phyloP scores from a whole-genome alignment of 2,888 invertebrate species.

The Parnassius apollo region DNA sequence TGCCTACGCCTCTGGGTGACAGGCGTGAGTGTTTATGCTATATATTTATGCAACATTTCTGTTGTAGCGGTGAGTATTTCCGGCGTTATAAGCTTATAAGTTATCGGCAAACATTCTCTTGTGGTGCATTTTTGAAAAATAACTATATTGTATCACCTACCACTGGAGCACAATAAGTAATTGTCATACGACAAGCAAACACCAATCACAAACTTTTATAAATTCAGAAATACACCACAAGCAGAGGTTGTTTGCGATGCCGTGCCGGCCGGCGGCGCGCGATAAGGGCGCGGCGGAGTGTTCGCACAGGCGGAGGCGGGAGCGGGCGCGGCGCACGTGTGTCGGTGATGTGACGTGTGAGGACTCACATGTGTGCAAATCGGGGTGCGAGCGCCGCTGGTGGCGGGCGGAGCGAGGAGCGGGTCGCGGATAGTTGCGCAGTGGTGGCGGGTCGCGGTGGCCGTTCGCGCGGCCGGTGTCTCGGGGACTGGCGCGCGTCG shows the following conservation, averaged over 20 bases:
- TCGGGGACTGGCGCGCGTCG: conserved; percentile 76
- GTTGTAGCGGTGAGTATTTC: too few species aligned
- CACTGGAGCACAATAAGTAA: conserved; percentile 22
- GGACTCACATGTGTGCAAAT: conserved; percentile 70
- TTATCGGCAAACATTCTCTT: conserved; percentile 5
- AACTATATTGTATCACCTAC: conserved; percentile 18
- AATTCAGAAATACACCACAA: conserved; percentile 55
- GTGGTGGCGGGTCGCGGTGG: conserved; percentile 59
- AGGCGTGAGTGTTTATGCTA: too few species aligned
- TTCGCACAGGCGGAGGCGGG: conserved; percentile 33
- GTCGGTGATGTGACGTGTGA: conserved; percentile 32
- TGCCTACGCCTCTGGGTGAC: too few species aligned
- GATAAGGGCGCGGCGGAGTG: conserved; percentile 42
- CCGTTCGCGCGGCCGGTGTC: conserved; percentile 79
- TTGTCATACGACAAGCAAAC: conserved; percentile 30
- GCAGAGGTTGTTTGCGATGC: conserved; percentile 56
- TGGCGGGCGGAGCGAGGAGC: conserved; percentile 39
- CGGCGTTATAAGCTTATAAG: too few species aligned
- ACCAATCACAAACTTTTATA: conserved; percentile 46
- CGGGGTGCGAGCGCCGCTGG: conserved; percentile 58
- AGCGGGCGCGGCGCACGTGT: conserved; percentile 34
- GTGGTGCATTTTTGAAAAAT: conserved; percentile 45
- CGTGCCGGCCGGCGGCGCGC: conserved; percentile 59
- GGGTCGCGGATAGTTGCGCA: conserved; percentile 45
- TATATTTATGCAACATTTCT: too few species aligned